Evolutionary conservation across 53 echinoderm and acorn worm genomes (phyloP).

Genomic region (Henricia sp.): DNA sequence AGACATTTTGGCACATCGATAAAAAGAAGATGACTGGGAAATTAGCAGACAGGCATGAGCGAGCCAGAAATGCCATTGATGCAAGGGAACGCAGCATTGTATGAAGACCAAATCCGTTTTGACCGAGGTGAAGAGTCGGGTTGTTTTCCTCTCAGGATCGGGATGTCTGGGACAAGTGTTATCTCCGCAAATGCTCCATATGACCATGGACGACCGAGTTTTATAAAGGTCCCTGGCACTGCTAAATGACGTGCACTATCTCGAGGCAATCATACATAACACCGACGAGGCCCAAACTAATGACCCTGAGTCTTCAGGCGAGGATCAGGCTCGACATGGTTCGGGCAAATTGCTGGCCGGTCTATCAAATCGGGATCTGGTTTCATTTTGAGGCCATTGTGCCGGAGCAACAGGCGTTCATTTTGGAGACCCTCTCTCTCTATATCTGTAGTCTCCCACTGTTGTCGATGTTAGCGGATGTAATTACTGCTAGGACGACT

Average conservation of each 20-base stretch:
- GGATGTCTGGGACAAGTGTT: not conserved
- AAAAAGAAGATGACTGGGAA: slow-evolving; percentile 5
- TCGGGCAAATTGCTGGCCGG: slow-evolving; percentile 33
- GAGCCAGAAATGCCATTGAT: not conserved
- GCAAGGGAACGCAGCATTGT: not conserved
- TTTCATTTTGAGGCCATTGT: slow-evolving; percentile 46
- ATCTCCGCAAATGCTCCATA: slow-evolving; percentile 6
- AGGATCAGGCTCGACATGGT: not conserved
- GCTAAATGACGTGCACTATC: slow-evolving; percentile 3
- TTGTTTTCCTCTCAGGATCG: too few relatives aligned
- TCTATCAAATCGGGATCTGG: slow-evolving; percentile 47
- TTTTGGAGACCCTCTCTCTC: not conserved
- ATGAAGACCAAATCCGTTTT: not conserved
- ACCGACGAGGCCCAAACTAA: slow-evolving; percentile 1
- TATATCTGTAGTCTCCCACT: not conserved
- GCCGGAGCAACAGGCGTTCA: slow-evolving; percentile 28
- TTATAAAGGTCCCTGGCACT: not conserved
- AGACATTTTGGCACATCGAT: not conserved
- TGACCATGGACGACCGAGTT: not conserved
- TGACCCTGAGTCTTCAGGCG: slow-evolving; percentile 19
- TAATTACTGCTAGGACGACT: slow-evolving; percentile 30
- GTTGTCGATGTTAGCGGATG: slow-evolving; percentile 21
- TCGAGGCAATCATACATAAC: slow-evolving; percentile 13
- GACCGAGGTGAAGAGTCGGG: not conserved
- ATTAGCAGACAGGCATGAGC: not conserved